Base-by-base conservation (phyloP, 2,888 invertebrate genomes). In the Caenorhabditis sinica region DNA sequence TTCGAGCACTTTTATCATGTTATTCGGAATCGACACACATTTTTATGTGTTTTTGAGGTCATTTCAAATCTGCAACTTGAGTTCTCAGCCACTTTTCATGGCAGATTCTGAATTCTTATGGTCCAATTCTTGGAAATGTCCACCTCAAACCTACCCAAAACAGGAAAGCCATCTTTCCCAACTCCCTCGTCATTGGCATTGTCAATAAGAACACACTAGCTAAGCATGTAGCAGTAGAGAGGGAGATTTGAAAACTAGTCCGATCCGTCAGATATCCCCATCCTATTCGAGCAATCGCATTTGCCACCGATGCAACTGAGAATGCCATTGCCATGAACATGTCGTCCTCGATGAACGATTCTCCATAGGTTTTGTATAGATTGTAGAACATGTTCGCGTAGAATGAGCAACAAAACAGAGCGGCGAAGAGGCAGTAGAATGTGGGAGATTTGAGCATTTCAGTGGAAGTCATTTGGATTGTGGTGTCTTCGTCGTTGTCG, bases 181-280 rank as follows among this genome's bases (percentile, higher is more conserved):
- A 74, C 20, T 77, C 69, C 15, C 86, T 85, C 5, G 91, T 90
- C 69, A 92, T 53, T 6, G 92, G 92, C 90, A 92, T 91, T 3
- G 92, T 90, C 9, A 92, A 81, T 40, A 92, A 83, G 17, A 92
- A 89, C 11, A 88, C 88, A 3, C 90, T 88, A 13, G 92, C 92
- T 1, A 90, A 61, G 69, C 90, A 90, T 17, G 91, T 90, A n/a
- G 92, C 92, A 28, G 85, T 81, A 6, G 90, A 89, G 1, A 92
- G 84, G 3, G 92, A 73, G 17, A 93, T 93, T 92, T 93, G 93
- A 87, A 93, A 94, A 49, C 93, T 92, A 23, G 92, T 93, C 82
- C 89, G 92, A 86, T 94, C 94, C 69, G 93, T 93, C 28, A 94
- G 43, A 30, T 90, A 83, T 15, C 94, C 94, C 94, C 94, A 94